Evolutionary conservation across 2,113 vertebrate genomes (phyloP), one percentile per base, ranked within the genome.

Genomic region (Pipra filicauda): DNA sequence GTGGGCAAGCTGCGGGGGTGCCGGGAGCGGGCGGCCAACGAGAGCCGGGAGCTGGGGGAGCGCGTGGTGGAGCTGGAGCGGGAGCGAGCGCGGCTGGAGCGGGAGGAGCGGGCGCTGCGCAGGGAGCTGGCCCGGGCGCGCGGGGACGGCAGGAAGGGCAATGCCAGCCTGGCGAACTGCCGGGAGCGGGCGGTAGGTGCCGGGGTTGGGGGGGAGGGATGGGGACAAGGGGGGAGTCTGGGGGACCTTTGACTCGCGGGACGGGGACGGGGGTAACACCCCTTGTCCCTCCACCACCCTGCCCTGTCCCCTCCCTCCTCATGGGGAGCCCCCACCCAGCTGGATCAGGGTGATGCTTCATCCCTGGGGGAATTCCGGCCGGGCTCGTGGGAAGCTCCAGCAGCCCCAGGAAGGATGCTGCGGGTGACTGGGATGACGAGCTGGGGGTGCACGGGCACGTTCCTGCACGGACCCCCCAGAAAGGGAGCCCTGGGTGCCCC

Each of bases 21-120:
- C 46, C 73, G 8, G 84, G 93, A 96, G 24, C 11, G 20, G 5
- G 96, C 87, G 2, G 95, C 80, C 31, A 96, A 95, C 58, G 91
- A 91, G 20, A 96, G 89, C 67, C 64, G 64, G 55, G 91, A 65
- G 49, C 51, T 96, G 33, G 75, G 87, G 41, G 7, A 12, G 2
- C 89, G 89, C 6, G 2, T 95, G 93, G 76, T 49, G 9, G 55
- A 92, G 69, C 83, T 96, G 91, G 54, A 86, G 31, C 5, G 27
- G 80, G 67, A 84, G 5, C 15, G 46, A 12, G 41, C 4, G 8
- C 6, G 46, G 15, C 49, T 88, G 89, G 8, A 20, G 22, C 8
- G 21, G 3, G 64, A 0, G 1, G 15, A 82, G 89, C 64, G 41
- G 2, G 49, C 5, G 2, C 80, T 95, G 86, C 41, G 46, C 2